phyloP scores from a whole-genome alignment of 35 echinoderm and acorn worm species.

The Ophiothrix spiculata region DNA sequence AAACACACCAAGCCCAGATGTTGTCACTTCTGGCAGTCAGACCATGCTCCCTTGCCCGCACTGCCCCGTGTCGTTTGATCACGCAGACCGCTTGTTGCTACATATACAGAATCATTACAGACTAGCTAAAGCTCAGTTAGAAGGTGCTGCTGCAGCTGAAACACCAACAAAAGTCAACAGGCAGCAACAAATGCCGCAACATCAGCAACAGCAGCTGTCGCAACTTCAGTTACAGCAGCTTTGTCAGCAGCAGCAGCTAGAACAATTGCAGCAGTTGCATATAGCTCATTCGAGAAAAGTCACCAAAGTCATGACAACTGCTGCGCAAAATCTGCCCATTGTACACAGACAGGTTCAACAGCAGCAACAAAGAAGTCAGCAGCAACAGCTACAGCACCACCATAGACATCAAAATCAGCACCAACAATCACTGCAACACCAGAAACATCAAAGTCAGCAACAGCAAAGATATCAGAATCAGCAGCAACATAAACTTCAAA shows the following conservation, averaged over 20 bases:
- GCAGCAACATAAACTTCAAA: too few relatives aligned
- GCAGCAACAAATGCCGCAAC: neutral
- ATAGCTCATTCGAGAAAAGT: neutral
- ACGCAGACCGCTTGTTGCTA: neutral
- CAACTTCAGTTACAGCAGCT: neutral
- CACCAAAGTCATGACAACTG: neutral
- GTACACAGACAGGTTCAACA: too few relatives aligned
- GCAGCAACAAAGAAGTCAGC: too few relatives aligned
- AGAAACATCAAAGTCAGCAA: too few relatives aligned
- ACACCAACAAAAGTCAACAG: neutral
- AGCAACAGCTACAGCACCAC: too few relatives aligned
- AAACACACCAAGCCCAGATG: neutral
- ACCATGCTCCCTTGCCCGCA: neutral
- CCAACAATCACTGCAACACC: too few relatives aligned
- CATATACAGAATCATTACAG: neutral
- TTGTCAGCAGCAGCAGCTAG: neutral
- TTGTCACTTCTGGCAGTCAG: neutral
- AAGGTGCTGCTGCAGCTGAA: neutral
- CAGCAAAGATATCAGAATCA: too few relatives aligned
- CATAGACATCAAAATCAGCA: too few relatives aligned
- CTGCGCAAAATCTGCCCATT: too few relatives aligned
- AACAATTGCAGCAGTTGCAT: neutral
- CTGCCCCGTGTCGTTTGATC: neutral
- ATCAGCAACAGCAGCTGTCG: neutral
- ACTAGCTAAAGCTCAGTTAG: neutral